phyloP scores from a whole-genome alignment of 1,140 invertebrate species.

The Melanaphis sacchari region DNA sequence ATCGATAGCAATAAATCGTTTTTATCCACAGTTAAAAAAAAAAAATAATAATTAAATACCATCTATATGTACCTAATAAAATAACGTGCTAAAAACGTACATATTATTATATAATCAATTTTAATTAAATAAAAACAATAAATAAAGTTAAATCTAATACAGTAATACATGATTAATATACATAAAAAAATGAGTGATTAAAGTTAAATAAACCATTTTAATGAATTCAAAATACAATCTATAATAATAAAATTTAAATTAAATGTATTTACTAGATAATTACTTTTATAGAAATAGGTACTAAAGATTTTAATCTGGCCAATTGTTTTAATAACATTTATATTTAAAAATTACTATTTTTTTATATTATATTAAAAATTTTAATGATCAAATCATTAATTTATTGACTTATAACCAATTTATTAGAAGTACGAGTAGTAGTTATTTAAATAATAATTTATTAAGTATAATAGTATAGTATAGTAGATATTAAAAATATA shows the following conservation, averaged over 20 bases:
- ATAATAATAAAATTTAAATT: neutral
- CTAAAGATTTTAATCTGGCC: neutral
- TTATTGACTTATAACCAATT: neutral
- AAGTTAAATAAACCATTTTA: neutral
- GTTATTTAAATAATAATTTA: no score
- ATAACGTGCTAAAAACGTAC: neutral
- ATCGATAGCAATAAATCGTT: neutral
- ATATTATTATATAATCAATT: slow-evolving; percentile 1
- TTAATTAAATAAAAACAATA: slow-evolving; percentile 12
- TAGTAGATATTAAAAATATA: neutral
- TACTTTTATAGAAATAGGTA: neutral
- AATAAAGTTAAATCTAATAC: neutral
- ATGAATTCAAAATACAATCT: neutral
- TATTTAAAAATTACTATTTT: neutral
- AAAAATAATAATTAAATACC: neutral
- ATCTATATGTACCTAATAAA: neutral
- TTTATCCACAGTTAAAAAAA: neutral
- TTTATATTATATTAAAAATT: neutral
- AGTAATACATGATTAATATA: slow-evolving; percentile 7
- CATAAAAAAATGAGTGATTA: neutral
- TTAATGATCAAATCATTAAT: neutral
- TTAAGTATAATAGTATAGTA: no score
- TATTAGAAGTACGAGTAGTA: no score
- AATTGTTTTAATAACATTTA: neutral
- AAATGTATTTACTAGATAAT: neutral